Conservation (phyloP, 2,113 vertebrate genomes). For the Onychostruthus taczanowskii region DNA sequence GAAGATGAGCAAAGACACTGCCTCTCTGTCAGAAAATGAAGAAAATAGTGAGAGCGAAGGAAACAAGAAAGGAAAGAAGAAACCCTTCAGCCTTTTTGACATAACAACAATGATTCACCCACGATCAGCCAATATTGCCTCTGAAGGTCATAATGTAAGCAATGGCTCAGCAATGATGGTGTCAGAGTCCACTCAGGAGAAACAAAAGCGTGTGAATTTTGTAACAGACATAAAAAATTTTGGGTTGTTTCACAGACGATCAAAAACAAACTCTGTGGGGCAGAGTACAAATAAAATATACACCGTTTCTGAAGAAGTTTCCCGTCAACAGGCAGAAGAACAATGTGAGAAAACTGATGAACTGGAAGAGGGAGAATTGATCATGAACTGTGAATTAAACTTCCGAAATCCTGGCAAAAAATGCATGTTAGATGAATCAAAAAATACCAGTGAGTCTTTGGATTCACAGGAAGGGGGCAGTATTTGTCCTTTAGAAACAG, state of each 20-base stretch:
- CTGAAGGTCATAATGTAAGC: constrained; percentile 67
- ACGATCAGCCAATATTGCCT: constrained; percentile 64
- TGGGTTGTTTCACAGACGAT: constrained; percentile 79
- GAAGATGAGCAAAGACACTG: constrained; percentile 63
- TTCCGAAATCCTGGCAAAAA: constrained; percentile 60
- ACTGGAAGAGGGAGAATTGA: constrained; percentile 59
- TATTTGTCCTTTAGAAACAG: constrained; percentile 34
- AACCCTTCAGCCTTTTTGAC: constrained; percentile 77
- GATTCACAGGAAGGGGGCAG: constrained; percentile 43
- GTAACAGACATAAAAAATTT: constrained; percentile 76
- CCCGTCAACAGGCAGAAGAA: constrained; percentile 67
- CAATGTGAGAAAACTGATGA: constrained; percentile 57
- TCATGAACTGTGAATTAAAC: constrained; percentile 62
- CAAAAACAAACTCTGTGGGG: constrained; percentile 67
- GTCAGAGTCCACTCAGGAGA: constrained; percentile 71
- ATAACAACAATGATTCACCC: constrained; percentile 74
- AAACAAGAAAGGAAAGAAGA: constrained; percentile 68
- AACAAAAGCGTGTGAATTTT: constrained; percentile 73
- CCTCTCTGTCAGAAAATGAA: constrained; percentile 75
- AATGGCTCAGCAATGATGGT: constrained; percentile 74
- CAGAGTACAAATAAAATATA: constrained; percentile 79
- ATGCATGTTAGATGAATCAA: background rate
- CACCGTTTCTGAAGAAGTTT: constrained; percentile 81
- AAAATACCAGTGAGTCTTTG: constrained; percentile 7
- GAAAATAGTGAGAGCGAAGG: constrained; percentile 75